phyloP scores from a whole-genome alignment of 2,797 vertebrate species.

The Philypnodon macrostomus region DNA sequence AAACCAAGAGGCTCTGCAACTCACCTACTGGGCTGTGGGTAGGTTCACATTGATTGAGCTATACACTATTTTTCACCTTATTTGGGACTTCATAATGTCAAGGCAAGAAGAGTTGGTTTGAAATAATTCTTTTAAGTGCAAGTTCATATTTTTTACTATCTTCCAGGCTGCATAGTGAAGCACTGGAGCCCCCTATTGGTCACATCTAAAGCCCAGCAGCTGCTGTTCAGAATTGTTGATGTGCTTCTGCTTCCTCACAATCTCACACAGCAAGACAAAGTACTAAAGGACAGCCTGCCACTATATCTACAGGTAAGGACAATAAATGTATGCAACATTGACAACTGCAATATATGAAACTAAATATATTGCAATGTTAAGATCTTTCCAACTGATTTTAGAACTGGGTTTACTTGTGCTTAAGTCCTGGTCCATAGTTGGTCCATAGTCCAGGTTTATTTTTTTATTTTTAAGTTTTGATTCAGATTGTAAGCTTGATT shows the following conservation, averaged over 20 bases:
- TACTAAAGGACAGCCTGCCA: conserved; percentile 87
- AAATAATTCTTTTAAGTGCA: too few relatives aligned
- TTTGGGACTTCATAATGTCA: neutral
- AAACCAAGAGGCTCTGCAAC: conserved; percentile 85
- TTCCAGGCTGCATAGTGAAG: conserved; percentile 88
- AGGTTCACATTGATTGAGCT: conserved; percentile 32
- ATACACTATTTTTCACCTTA: neutral
- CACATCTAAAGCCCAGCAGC: conserved; percentile 90
- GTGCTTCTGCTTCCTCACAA: conserved; percentile 87
- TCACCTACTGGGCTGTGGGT: conserved; percentile 88
- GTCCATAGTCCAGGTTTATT: too few relatives aligned
- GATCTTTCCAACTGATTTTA: too few relatives aligned
- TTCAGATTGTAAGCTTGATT: too few relatives aligned
- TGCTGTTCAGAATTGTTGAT: conserved; percentile 91
- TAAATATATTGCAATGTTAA: too few relatives aligned
- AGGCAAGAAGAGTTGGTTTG: conserved; percentile 3
- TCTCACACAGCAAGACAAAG: conserved; percentile 88
- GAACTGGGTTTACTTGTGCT: too few relatives aligned
- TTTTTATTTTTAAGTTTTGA: too few relatives aligned
- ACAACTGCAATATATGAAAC: too few relatives aligned
- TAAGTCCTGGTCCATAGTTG: too few relatives aligned
- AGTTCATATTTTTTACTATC: conserved; percentile 4
- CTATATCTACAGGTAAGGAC: conserved; percentile 87
- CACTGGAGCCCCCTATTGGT: conserved; percentile 93
- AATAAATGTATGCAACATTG: neutral